phyloP scores from a whole-genome alignment of 2,797 vertebrate species.

The Nothura maculosa region DNA sequence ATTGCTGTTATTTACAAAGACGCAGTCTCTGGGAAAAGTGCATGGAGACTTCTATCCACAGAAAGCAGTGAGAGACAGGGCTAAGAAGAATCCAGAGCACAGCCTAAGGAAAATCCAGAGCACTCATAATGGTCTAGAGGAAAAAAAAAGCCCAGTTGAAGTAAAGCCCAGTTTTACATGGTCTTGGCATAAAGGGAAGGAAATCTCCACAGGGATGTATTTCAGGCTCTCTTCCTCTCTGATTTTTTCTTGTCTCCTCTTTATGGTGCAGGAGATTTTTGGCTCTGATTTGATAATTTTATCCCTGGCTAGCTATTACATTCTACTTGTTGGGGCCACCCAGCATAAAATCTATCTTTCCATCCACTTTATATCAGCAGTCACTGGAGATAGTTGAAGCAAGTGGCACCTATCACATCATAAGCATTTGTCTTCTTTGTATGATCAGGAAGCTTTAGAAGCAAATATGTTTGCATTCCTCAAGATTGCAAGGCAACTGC shows the following conservation, averaged over 20 bases:
- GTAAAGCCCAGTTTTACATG: not conserved
- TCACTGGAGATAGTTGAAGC: accelerated
- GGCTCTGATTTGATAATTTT: not conserved
- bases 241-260: not conserved
- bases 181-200: not conserved
- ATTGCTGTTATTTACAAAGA: not conserved
- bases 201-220: not conserved
- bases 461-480: not conserved
- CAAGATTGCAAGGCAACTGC: not conserved
- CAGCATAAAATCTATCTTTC: not conserved
- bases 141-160: not conserved
- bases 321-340: accelerated
- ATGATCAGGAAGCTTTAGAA: not conserved
- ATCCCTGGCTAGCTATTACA: not conserved
- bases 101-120: too few relatives aligned
- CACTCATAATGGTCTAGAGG: not conserved
- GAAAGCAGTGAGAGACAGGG: not conserved
- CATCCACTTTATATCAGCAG: not conserved
- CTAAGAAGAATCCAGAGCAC: not conserved
- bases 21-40: not conserved
- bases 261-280: not conserved
- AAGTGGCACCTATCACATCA: accelerated
- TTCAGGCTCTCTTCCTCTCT: not conserved
- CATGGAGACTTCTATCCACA: not conserved
- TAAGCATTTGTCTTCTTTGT: not conserved